Conservation (phyloP, 1,140 invertebrate genomes). For the Zaprionus tsacasi region DNA sequence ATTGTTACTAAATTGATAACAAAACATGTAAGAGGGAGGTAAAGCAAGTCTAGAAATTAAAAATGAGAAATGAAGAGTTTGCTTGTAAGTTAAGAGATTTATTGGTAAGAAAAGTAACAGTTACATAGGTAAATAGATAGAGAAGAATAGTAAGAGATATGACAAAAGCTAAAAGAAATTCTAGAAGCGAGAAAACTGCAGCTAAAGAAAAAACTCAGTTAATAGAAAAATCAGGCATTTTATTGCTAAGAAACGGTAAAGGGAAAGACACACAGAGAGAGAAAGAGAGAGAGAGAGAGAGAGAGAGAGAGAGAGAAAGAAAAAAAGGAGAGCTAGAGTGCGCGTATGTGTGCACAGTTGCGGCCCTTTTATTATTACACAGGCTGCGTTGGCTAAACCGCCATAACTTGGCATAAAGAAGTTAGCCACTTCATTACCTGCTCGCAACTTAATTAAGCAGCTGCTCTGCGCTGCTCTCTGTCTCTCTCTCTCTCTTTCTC, state of each 20-base stretch:
- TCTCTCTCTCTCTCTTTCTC: no score
- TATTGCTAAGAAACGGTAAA: background rate
- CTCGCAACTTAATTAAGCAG: conserved; percentile 67
- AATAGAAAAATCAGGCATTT: background rate
- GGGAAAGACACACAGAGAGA: background rate
- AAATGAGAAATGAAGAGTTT: no score
- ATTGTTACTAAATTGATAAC: background rate
- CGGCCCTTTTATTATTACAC: conserved; percentile 35
- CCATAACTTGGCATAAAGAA: conserved; percentile 70
- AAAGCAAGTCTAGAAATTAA: no score
- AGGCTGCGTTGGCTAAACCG: conserved; percentile 36
- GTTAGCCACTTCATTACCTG: conserved; percentile 72
- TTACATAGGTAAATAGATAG: background rate
- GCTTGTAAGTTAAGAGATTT: no score
- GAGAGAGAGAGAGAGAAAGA: background rate
- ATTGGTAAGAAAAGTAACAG: background rate
- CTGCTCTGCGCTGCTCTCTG: conserved; percentile 11
- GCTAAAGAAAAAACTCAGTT: background rate
- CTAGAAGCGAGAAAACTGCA: background rate
- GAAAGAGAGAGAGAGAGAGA: background rate
- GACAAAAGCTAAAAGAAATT: background rate
- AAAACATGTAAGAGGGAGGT: background rate
- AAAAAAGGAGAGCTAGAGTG: no score
- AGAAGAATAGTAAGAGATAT: background rate
- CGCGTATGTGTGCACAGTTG: background rate